A percentile compares a stretch with the other conserved stretches of the same genome.
These are phyloP conservation scores for Rhinatrema bivittatum DNA, from an alignment of 2,797 vertebrate genomes.

Conservation along the genomic window DNA sequence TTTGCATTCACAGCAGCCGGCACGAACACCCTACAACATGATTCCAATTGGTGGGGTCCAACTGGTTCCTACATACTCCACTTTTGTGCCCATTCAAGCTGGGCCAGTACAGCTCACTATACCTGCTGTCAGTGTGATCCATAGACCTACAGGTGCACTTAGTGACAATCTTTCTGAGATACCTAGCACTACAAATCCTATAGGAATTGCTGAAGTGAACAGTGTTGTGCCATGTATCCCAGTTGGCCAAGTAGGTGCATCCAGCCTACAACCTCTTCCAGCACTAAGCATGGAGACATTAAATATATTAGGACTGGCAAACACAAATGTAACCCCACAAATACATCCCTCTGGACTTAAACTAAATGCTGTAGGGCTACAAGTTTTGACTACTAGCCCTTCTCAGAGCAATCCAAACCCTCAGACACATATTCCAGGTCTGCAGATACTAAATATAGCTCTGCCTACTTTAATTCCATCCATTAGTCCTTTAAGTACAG, in stretches of 20 bases:
- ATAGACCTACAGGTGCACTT: constrained; percentile 64
- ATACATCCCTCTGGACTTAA: constrained; percentile 73
- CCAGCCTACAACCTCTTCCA: constrained; percentile 59
- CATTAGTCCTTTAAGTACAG: constrained; percentile 52
- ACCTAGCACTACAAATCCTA: constrained; percentile 22
- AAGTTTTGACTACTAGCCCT: constrained; percentile 73
- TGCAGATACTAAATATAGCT: constrained; percentile 90
- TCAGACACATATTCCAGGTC: constrained; percentile 68
- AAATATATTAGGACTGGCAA: constrained; percentile 79
- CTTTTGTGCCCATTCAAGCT: constrained; percentile 87
- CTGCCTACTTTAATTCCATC: constrained; percentile 84
- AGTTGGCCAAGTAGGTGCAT: constrained; percentile 68
- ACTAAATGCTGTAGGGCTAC: constrained; percentile 82
- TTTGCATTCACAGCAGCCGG: constrained; percentile 86
- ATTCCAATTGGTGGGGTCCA: constrained; percentile 89
- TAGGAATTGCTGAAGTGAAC: constrained; percentile 70
- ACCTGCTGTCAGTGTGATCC: constrained; percentile 83
- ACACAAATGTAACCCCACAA: constrained; percentile 59
- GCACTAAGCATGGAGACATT: constrained; percentile 72
- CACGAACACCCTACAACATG: constrained; percentile 75
- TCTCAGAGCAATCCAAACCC: constrained; percentile 61
- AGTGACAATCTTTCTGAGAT: constrained; percentile 30
- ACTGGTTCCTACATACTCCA: constrained; percentile 84
- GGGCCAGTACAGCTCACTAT: constrained; percentile 87
- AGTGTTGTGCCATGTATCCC: constrained; percentile 80